These are phyloP conservation scores for Allolobophora icterica DNA, from an alignment of 2,888 invertebrate species.

Conservation along the genomic window DNA sequence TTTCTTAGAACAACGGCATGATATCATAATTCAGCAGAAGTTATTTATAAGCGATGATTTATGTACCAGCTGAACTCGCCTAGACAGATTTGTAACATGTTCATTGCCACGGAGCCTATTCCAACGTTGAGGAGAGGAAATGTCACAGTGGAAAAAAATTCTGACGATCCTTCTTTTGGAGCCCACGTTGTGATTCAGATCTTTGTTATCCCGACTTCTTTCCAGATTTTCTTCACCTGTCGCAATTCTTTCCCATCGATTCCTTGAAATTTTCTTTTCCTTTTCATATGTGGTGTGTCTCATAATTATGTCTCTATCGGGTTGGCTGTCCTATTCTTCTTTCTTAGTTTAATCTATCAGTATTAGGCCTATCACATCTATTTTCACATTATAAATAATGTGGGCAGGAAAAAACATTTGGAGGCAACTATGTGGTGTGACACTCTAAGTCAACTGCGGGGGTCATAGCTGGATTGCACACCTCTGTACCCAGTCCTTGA, in stretches of 20 bases:
- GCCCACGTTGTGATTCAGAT: neutral
- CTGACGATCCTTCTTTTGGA: neutral
- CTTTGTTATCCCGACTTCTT: neutral
- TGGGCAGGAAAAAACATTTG: neutral
- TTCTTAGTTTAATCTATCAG: neutral
- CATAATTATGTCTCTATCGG: neutral
- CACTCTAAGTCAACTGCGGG: neutral
- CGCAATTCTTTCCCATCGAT: neutral
- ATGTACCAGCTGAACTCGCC: no score
- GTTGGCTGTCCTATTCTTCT: neutral
- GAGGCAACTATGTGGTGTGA: no score
- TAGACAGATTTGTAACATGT: no score
- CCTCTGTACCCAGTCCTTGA: neutral
- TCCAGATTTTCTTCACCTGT: neutral
- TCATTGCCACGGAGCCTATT: neutral
- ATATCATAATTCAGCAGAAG: no score
- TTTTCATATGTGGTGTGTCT: no score
- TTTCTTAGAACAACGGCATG: no score
- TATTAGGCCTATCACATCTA: neutral
- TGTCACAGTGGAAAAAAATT: neutral
- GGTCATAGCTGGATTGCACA: neutral
- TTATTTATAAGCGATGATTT: no score
- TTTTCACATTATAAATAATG: neutral
- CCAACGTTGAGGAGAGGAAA: no score
- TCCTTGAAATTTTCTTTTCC: neutral